Evolutionary conservation across 1,140 invertebrate species (phyloP).

Genomic region (Oreohelix idahoensis): DNA sequence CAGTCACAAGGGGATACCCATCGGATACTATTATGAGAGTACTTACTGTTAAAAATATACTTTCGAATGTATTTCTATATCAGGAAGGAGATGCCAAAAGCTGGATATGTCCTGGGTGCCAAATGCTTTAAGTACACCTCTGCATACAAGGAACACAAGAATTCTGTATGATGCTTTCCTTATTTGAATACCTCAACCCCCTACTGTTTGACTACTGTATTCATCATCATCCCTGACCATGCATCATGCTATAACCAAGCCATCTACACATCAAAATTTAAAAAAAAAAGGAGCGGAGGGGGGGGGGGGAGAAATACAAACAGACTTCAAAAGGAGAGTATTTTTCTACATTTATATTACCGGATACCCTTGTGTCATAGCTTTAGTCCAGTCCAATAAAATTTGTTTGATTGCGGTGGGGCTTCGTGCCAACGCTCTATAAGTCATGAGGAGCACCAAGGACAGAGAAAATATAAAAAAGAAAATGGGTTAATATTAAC

Average conservation of each 20-base stretch:
- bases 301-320: background rate
- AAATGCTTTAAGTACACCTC: no score
- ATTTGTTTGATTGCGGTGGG: constrained; percentile 95
- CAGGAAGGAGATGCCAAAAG: no score
- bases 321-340: background rate
- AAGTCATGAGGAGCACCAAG: background rate
- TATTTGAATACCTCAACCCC: no score
- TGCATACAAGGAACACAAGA: no score
- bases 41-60: no score
- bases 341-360: constrained; percentile 46
- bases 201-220: background rate
- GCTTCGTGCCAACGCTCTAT: constrained; percentile 76
- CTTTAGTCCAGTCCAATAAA: constrained; percentile 94
- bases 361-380: constrained; percentile 95
- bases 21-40: no score
- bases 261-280: background rate
- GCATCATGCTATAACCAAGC: background rate
- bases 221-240: background rate
- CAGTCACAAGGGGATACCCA: no score
- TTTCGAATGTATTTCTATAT: no score
- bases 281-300: background rate
- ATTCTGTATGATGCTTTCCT: no score
- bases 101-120: no score
- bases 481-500: background rate
- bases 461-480: constrained; percentile 15